A percentile compares a stretch with the other conserved stretches of the same genome.
phyloP scores from a whole-genome alignment of 2,113 vertebrate genomes.

The Lepidothrix coronata region DNA sequence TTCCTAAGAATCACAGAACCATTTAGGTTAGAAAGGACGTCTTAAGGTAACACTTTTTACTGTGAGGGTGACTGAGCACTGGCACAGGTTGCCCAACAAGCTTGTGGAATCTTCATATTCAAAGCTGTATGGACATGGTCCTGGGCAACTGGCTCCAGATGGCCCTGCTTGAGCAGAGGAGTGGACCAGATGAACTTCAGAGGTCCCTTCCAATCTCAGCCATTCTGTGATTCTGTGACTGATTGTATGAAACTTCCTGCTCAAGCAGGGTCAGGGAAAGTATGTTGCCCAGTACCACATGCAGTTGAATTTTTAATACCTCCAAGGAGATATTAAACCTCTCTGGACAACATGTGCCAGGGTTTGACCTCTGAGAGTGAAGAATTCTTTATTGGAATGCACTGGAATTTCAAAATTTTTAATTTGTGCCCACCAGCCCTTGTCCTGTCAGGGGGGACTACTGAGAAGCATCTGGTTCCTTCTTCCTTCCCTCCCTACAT shows the following conservation, averaged over 20 bases:
- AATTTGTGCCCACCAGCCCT: neutral
- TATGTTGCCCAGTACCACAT: rapidly evolving
- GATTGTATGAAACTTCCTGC: neutral
- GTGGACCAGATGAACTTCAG: neutral
- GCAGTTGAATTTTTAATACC: neutral
- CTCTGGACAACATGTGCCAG: neutral
- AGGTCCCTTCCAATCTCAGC: neutral
- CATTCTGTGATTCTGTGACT: neutral
- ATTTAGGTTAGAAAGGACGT: neutral
- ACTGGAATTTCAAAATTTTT: neutral
- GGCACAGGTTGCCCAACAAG: neutral
- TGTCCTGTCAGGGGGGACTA: rapidly evolving
- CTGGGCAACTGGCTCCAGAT: neutral
- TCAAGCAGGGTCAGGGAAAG: neutral
- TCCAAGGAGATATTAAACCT: neutral
- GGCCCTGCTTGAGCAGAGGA: neutral
- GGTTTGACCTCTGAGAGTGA: neutral
- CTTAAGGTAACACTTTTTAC: neutral
- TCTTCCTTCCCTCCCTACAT: neutral
- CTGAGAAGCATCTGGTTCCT: neutral
- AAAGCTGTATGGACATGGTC: neutral
- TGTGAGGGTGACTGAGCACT: neutral
- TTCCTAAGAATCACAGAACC: neutral
- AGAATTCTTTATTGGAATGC: neutral
- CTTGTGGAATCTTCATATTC: neutral